These are phyloP conservation scores for Leguminivora glycinivorella DNA, from an alignment of 1,140 invertebrate species.

Conservation along the genomic window DNA sequence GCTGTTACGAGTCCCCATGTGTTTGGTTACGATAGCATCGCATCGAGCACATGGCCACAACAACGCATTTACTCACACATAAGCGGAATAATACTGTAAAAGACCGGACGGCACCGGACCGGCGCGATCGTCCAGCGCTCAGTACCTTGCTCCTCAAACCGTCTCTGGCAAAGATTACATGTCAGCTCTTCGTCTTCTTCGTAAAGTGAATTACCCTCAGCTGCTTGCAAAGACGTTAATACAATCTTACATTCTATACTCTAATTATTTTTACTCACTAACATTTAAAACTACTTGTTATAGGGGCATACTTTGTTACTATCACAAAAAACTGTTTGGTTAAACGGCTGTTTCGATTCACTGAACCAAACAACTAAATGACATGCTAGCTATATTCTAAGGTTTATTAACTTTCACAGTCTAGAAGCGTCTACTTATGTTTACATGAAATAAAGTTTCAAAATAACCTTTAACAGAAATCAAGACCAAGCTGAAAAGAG, in stretches of 20 bases:
- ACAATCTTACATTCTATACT: conserved; percentile 70
- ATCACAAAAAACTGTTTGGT: conserved; percentile 1
- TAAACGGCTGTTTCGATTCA: conserved; percentile 32
- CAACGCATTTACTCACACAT: conserved; percentile 78
- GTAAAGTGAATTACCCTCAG: conserved; percentile 82
- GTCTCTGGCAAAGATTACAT: conserved; percentile 85
- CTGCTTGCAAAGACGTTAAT: conserved; percentile 82
- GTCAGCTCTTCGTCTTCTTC: conserved; percentile 84
- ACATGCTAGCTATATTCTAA: conserved; percentile 38
- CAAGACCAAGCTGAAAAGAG: conserved; percentile 79
- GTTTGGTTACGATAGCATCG: conserved; percentile 33
- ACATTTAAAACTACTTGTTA: conserved; percentile 32
- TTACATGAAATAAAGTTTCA: conserved; percentile 40
- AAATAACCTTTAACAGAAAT: conserved; percentile 59
- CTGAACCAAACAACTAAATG: conserved; percentile 39
- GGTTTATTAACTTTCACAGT: conserved; percentile 20
- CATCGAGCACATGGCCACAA: conserved; percentile 52
- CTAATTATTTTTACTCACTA: conserved; percentile 30
- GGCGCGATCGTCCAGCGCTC: conserved; percentile 61
- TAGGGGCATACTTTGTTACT: background rate
- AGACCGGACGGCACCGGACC: conserved; percentile 64
- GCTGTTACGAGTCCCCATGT: conserved; percentile 37
- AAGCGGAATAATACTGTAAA: conserved; percentile 67
- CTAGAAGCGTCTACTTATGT: conserved; percentile 44
- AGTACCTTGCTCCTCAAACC: conserved; percentile 87